Evolutionary conservation across 2,888 invertebrate species (phyloP), one percentile per base, ranked within the genome.

Genomic region (Noctua pronuba): DNA sequence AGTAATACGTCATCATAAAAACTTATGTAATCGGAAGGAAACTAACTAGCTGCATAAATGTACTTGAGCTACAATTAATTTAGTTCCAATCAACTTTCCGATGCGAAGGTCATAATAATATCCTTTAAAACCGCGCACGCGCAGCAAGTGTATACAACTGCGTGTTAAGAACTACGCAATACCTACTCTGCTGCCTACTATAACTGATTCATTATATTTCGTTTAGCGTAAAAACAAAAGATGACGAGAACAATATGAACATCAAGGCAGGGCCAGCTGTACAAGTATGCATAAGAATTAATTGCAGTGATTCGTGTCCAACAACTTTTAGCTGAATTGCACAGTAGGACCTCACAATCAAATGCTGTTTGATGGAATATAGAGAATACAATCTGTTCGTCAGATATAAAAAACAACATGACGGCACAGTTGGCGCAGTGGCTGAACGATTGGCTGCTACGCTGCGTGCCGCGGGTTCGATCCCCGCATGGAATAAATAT

Each of bases 1-100:
- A 80, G 8, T 62, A 44, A 49, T 18, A 58, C 49, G 7, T 73
- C 28, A 46, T 38, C 38, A 55, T 68, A 55, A 62, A 41, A 64
- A 55, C 52, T 64, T 46, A 71, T 44, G 46, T 72, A 71, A 75
- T 72, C 41, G 35, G 6, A 65, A 68, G 44, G 46, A 66, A 75
- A 75, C 10, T 31, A 28, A 28, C 18, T 31, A 38, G 41, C 8
- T n/a, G n/a, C 55, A 52, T 44, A 11, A 24, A 49, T 72, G 38
- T 55, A 68, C 66, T 76, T 31, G 16, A 62, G 18, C 35, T 58
- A 13, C 31, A 76, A 69, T 75, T 65, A n/a, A 46, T 49, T 73
- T 67, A 58, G 21, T 52, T 68, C 13, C 38, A 82, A 71, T 62
- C 52, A 71, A 85, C 58, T 85, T 85, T 82, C 82, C 41, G 62